Conservation (phyloP, 2,113 vertebrate genomes). For the Gorsachius goisagi region DNA sequence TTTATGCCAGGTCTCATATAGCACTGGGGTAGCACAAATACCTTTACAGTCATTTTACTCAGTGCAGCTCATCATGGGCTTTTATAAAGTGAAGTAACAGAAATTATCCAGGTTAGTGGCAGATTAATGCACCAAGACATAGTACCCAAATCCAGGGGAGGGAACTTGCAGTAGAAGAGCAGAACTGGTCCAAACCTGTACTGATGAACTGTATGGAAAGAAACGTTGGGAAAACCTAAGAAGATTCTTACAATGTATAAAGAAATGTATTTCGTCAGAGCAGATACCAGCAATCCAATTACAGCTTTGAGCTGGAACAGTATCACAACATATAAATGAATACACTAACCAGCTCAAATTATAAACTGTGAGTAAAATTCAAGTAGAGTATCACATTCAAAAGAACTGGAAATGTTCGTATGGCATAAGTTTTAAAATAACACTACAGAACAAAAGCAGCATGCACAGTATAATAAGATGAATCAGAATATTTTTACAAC, state of each 20-base stretch:
- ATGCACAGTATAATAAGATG: neutral
- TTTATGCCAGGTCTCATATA: neutral
- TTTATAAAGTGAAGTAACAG: neutral
- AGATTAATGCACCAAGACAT: neutral
- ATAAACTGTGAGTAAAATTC: slow-evolving; percentile 13
- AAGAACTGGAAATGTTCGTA: neutral
- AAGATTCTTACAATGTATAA: slow-evolving; percentile 1
- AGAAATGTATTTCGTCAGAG: slow-evolving; percentile 11
- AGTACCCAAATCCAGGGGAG: neutral
- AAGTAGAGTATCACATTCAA: neutral
- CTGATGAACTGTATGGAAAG: neutral
- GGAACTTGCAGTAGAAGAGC: neutral
- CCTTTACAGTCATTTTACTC: neutral
- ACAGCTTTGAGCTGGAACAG: slow-evolving; percentile 7
- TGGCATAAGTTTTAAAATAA: neutral
- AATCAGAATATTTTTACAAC: neutral
- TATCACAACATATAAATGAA: slow-evolving; percentile 8
- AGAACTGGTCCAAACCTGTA: neutral
- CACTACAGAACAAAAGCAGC: neutral
- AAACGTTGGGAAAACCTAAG: neutral
- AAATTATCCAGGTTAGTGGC: neutral
- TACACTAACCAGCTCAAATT: slow-evolving; percentile 1
- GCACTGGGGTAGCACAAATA: neutral
- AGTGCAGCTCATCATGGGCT: neutral
- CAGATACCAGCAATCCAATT: neutral